Conservation (phyloP, 1,140 invertebrate genomes). For the Cydia amplana region DNA sequence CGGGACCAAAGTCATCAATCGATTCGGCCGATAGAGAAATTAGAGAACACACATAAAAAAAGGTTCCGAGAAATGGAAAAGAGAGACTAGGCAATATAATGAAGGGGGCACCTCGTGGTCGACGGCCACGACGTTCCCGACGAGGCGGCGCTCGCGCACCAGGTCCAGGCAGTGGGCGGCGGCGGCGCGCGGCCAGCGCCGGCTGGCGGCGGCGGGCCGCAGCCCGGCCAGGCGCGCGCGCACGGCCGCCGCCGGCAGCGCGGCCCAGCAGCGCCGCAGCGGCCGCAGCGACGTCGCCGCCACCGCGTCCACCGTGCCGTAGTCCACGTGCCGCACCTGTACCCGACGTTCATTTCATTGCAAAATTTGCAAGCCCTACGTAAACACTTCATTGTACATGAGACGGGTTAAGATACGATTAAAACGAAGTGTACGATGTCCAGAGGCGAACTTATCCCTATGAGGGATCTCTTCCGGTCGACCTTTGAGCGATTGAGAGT, state of each 20-base stretch:
- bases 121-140: conserved; percentile 49
- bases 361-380: too few relatives aligned
- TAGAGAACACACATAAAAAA: too few relatives aligned
- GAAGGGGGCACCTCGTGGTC: conserved; percentile 45
- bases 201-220: conserved; percentile 43
- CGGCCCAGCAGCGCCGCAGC: conserved; percentile 50
- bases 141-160: conserved; percentile 49
- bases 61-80: too few relatives aligned
- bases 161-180: conserved; percentile 47
- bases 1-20: too few relatives aligned
- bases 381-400: too few relatives aligned
- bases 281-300: conserved; percentile 41
- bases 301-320: conserved; percentile 61
- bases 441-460: too few relatives aligned
- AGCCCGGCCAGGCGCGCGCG: conserved; percentile 39
- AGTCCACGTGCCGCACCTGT: conserved; percentile 61
- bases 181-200: conserved; percentile 56
- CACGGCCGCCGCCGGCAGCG: conserved; percentile 52
- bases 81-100: too few relatives aligned
- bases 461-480: too few relatives aligned
- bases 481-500: too few relatives aligned
- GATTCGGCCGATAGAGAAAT: too few relatives aligned
- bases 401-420: too few relatives aligned
- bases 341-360: background rate
- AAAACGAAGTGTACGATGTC: too few relatives aligned